Base-by-base conservation (phyloP, 2,888 invertebrate genomes). In the Mycalesis mineus region DNA sequence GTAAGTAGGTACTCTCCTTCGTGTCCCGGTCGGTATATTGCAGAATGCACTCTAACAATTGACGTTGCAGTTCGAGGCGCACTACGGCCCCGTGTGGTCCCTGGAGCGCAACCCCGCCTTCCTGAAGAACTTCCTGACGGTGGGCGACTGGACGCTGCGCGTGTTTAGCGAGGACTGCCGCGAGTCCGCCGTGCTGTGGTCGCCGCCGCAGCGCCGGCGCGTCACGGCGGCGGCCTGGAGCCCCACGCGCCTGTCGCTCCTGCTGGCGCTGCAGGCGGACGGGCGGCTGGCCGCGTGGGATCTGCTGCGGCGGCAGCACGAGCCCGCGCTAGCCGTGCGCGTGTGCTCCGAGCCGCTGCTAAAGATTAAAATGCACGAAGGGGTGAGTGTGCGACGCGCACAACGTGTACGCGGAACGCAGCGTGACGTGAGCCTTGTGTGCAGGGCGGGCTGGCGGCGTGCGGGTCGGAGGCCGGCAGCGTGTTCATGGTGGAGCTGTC, bases 91-190 rank as follows among this genome's bases (percentile, higher is more conserved):
- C 0, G 94, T 98, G 1, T 93, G 94, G 74, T 92, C 96, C 5
- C 88, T 98, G 54, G 95, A 97, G 73, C 92, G 98, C 61, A 98
- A 98, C 88, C 96, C 98, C 0, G 94, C 94, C 29, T 97, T 97
- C 84, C 92, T 96, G 1, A 98, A 98, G 84, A 97, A 97, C 80
- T 98, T 98, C 81, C 87, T 98, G 58, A 95, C 97, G 0, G 94
- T 98, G 42, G 98, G 98, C 1, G 98, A 98, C 82, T 98, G 97
- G 96, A 95, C 96, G 42, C 95, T 96, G 0, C 92, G 94, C 67
- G 94, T 98, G 67, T 98, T 97, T 97, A 96, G 97, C 2, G 98
- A 98, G 82, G 98, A 98, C 75, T 97, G 97, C 74, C 92, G 93
- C 60, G 98, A 98, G 77, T 96, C 97, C 44, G 92, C 96, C 7